A percentile compares a stretch with the other conserved stretches of the same genome.
Evolutionary conservation across 1,140 invertebrate genomes (phyloP).

Genomic region (Streblospio benedicti): DNA sequence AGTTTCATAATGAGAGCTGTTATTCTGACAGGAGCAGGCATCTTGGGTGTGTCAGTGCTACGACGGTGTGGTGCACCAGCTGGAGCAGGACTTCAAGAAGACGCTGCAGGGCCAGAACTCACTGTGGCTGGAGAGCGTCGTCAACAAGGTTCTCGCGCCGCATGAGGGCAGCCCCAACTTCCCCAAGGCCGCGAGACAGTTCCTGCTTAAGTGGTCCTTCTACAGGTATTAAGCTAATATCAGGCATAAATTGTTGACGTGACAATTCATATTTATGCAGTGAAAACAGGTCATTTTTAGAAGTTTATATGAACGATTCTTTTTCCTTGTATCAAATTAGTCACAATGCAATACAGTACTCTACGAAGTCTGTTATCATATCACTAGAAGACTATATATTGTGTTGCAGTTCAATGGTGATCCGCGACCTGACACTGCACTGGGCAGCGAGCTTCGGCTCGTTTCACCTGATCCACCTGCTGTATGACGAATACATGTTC

Average conservation of each 20-base stretch:
- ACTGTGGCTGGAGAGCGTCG: conserved; percentile 90
- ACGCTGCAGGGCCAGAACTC: conserved; percentile 86
- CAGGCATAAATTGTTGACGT: no score
- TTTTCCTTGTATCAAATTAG: no score
- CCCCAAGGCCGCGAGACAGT: conserved; percentile 75
- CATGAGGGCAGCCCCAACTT: conserved; percentile 67
- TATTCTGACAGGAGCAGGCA: conserved; percentile 62
- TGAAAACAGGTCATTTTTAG: no score
- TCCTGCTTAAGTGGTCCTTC: conserved; percentile 97
- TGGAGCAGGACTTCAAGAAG: conserved; percentile 89
- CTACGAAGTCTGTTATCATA: no score
- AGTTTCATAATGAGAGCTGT: no score
- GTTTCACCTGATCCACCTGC: conserved; percentile 92
- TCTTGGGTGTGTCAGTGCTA: conserved; percentile 97
- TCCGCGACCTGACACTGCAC: conserved; percentile 84
- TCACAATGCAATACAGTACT: no score
- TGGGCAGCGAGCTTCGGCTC: conserved; percentile 97
- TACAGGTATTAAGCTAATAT: no score
- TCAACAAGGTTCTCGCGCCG: conserved; percentile 73
- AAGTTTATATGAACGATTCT: no score
- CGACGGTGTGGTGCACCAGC: conserved; percentile 68
- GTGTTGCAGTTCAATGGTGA: conserved; percentile 87
- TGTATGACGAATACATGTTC: conserved; percentile 99
- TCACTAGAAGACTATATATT: no score
- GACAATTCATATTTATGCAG: no score